phyloP scores from a whole-genome alignment of 2,797 vertebrate genomes.

The Gallirallus australis region DNA sequence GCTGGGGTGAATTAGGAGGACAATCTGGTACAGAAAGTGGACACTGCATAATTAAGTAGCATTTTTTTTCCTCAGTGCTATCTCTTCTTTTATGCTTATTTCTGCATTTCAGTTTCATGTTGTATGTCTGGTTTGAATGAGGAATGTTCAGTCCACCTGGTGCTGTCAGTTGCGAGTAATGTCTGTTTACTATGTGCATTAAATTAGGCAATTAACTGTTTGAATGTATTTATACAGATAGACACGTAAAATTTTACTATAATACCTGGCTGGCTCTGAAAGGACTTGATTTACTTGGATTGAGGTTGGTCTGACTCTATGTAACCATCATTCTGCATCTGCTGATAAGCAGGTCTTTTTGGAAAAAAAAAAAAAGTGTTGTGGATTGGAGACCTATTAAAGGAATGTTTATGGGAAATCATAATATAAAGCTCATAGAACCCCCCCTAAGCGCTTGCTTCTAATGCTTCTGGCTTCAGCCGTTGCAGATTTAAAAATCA shows the following conservation, averaged over 20 bases:
- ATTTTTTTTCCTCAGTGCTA: neutral
- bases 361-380: neutral
- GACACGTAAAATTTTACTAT: neutral
- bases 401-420: neutral
- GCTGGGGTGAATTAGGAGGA: neutral
- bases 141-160: constrained; percentile 39
- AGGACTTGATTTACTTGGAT: neutral
- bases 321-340: neutral
- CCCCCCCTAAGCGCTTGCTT: neutral
- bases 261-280: neutral
- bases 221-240: constrained; percentile 10
- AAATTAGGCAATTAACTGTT: constrained; percentile 42
- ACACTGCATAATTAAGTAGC: constrained; percentile 14
- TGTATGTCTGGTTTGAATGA: constrained; percentile 23
- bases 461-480: neutral
- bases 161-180: constrained; percentile 7
- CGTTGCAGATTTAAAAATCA: neutral
- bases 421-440: neutral
- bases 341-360: neutral
- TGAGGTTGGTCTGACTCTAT: neutral
- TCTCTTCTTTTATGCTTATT: neutral
- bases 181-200: constrained; percentile 27
- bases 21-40: constrained; percentile 35
- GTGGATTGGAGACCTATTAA: neutral
- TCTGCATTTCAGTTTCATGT: neutral